phyloP scores from a whole-genome alignment of 64 coral and sea anemone species.

The Exaiptasia diaphana region DNA sequence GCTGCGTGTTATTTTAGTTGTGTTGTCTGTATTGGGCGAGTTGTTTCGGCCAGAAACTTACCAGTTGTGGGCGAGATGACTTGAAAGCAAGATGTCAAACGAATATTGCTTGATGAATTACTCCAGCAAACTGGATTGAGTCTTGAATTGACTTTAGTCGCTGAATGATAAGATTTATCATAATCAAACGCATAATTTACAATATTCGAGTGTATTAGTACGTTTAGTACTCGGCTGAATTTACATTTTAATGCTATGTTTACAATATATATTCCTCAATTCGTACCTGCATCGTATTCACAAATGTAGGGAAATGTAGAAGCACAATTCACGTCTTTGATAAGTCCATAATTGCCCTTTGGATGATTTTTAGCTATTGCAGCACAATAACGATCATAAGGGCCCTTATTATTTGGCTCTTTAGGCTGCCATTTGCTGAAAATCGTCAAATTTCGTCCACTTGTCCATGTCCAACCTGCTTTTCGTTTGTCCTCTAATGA shows the following conservation, averaged over 20 bases:
- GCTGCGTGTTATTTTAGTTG: too few relatives aligned
- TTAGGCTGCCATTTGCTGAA: constrained; percentile 2
- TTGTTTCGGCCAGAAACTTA: too few relatives aligned
- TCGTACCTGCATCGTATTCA: constrained; percentile 6
- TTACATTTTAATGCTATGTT: background rate
- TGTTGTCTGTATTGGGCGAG: too few relatives aligned
- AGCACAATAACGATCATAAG: background rate
- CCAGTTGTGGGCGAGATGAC: too few relatives aligned
- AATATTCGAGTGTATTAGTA: background rate
- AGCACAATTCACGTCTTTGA: background rate
- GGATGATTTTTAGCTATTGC: constrained; percentile 28
- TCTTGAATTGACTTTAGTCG: background rate
- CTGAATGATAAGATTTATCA: background rate
- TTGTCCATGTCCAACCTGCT: constrained; percentile 14
- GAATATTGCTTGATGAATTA: background rate
- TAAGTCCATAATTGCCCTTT: background rate
- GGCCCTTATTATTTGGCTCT: background rate
- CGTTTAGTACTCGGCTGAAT: background rate
- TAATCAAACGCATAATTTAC: background rate
- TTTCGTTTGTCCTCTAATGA: background rate
- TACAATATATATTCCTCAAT: background rate
- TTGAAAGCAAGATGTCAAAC: too few relatives aligned
- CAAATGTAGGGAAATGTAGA: constrained; percentile 6
- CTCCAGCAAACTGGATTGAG: background rate
- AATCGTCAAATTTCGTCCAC: background rate